Evolutionary conservation across 2,797 vertebrate genomes (phyloP).

Genomic region (Hipposideros larvatus): DNA sequence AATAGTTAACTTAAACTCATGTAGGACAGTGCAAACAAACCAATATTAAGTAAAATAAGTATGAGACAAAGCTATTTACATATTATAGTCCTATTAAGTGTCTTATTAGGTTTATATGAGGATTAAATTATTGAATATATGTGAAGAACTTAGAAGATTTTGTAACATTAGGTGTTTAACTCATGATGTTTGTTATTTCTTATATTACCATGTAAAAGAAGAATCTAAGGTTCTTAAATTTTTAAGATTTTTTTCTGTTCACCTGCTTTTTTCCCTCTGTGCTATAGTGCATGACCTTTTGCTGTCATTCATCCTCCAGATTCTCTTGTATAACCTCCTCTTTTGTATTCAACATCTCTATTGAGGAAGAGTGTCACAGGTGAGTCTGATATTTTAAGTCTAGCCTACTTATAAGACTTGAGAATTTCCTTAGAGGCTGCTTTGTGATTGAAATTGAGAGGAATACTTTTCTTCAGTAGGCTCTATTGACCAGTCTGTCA

Average conservation of each 20-base stretch:
- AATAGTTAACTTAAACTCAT: not conserved
- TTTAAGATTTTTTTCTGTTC: not conserved
- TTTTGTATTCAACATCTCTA: slow-evolving; percentile 30
- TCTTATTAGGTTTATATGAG: not conserved
- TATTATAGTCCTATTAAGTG: not conserved
- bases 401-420: slow-evolving; percentile 32
- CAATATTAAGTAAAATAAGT: not conserved
- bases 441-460: slow-evolving; percentile 80
- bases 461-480: slow-evolving; percentile 80
- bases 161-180: not conserved
- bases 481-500: slow-evolving; percentile 80
- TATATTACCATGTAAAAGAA: not conserved
- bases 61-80: not conserved
- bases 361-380: slow-evolving; percentile 13
- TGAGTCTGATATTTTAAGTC: slow-evolving; percentile 43
- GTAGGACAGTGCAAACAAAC: not conserved
- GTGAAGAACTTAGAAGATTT: not conserved
- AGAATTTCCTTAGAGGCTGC: slow-evolving; percentile 68
- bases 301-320: not conserved
- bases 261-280: not conserved
- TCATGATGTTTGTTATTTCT: not conserved
- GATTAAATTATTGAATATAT: not conserved
- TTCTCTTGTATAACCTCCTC: not conserved
- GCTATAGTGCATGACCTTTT: not conserved
- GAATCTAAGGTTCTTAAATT: not conserved